phyloP scores from a whole-genome alignment of 1,140 invertebrate species.

The Cotesia glomerata region DNA sequence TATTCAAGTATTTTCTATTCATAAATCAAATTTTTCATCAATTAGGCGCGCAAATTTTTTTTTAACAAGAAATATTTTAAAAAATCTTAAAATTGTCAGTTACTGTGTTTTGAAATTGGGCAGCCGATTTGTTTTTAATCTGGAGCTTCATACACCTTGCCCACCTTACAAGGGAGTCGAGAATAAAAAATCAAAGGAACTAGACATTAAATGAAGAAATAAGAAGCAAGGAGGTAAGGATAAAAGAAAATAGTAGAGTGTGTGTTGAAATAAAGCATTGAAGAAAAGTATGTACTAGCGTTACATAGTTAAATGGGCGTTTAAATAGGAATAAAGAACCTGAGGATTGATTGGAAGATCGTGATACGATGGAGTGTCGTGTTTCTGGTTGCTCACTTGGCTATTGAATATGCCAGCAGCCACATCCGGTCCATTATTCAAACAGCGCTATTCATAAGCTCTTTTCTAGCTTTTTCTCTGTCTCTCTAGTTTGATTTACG shows the following conservation, averaged over 20 bases:
- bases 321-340: conserved; percentile 38
- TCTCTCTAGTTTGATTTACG: conserved; percentile 11
- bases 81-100: too few relatives aligned
- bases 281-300: conserved; percentile 15
- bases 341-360: conserved; percentile 38
- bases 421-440: conserved; percentile 52
- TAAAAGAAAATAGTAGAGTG: not conserved
- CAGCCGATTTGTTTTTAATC: conserved; percentile 14
- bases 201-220: not conserved
- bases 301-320: conserved; percentile 30
- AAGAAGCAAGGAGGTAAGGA: not conserved
- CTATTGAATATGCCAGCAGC: conserved; percentile 41
- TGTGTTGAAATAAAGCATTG: not conserved
- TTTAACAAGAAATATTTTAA: too few relatives aligned
- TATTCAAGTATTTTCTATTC: too few relatives aligned
- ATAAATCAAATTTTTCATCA: too few relatives aligned
- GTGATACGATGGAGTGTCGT: conserved; percentile 44
- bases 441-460: conserved; percentile 33
- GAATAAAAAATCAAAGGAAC: not conserved
- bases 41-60: too few relatives aligned
- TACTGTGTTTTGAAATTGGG: too few relatives aligned
- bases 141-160: conserved; percentile 1
- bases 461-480: conserved; percentile 21
- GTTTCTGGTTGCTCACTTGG: conserved; percentile 54
- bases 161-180: not conserved